Evolutionary conservation across 2,888 invertebrate genomes (phyloP).

Genomic region (Eilema sororculum): DNA sequence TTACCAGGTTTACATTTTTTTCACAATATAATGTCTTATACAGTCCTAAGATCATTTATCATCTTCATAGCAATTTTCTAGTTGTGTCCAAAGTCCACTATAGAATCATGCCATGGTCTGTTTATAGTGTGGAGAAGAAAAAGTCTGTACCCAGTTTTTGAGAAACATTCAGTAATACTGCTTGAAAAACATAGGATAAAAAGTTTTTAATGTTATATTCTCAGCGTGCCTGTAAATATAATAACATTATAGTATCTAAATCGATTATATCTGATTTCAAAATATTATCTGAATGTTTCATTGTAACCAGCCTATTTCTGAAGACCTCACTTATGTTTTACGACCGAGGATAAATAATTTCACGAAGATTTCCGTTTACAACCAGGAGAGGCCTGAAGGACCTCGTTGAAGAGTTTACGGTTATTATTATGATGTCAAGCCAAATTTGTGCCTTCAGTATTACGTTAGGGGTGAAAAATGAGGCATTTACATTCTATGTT

Average conservation of each 20-base stretch:
- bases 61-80: no score
- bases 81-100: no score
- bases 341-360: constrained; percentile 40
- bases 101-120: no score
- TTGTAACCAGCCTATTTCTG: constrained; percentile 35
- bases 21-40: no score
- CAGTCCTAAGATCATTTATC: no score
- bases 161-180: no score
- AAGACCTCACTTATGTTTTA: constrained; percentile 45
- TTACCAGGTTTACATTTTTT: no score
- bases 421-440: constrained; percentile 8
- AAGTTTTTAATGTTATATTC: no score
- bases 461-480: constrained; percentile 1
- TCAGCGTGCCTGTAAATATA: no score
- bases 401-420: constrained; percentile 17
- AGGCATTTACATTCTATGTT: constrained; percentile 1
- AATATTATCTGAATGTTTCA: constrained; percentile 30
- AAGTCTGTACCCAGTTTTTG: no score
- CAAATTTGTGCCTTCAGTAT: neutral
- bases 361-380: constrained; percentile 30
- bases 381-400: constrained; percentile 9
- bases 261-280: neutral
- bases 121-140: no score
- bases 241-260: neutral
- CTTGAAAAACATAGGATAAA: no score